These are phyloP conservation scores for Spermophilus dauricus DNA, from an alignment of 2,113 vertebrate species.

Conservation along the genomic window DNA sequence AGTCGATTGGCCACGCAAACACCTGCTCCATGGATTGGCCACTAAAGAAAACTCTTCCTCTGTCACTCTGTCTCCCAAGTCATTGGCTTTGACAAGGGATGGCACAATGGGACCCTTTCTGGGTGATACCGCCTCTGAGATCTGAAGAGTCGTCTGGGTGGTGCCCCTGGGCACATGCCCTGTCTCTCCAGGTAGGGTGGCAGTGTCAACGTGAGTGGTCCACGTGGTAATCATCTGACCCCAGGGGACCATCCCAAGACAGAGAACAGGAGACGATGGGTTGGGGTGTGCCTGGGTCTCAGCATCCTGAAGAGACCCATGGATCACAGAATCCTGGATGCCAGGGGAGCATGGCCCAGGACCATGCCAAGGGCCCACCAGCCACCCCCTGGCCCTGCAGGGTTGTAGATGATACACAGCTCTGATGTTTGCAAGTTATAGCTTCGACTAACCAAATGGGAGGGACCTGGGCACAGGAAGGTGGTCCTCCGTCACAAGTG, in stretches of 20 bases:
- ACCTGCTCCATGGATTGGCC: neutral
- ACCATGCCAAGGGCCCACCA: neutral
- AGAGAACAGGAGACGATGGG: neutral
- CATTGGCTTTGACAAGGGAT: neutral
- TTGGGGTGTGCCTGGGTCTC: neutral
- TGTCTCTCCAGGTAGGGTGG: neutral
- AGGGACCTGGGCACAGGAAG: neutral
- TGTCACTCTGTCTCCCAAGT: neutral
- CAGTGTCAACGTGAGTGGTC: no score
- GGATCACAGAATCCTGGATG: neutral
- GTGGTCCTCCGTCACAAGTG: accelerated
- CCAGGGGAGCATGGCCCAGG: no score
- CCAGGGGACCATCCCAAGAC: neutral
- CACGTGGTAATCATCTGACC: neutral
- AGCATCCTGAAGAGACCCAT: neutral
- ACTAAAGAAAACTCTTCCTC: neutral
- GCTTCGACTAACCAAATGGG: neutral
- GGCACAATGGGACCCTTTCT: neutral
- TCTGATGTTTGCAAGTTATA: neutral
- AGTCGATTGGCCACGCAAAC: accelerated
- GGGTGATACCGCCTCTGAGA: neutral
- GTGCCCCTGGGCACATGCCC: accelerated
- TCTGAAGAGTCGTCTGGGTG: neutral
- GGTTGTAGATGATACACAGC: neutral
- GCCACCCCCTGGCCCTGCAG: neutral